These are phyloP conservation scores for Acropternis orthonyx DNA, from an alignment of 2,797 vertebrate genomes.

Conservation along the genomic window DNA sequence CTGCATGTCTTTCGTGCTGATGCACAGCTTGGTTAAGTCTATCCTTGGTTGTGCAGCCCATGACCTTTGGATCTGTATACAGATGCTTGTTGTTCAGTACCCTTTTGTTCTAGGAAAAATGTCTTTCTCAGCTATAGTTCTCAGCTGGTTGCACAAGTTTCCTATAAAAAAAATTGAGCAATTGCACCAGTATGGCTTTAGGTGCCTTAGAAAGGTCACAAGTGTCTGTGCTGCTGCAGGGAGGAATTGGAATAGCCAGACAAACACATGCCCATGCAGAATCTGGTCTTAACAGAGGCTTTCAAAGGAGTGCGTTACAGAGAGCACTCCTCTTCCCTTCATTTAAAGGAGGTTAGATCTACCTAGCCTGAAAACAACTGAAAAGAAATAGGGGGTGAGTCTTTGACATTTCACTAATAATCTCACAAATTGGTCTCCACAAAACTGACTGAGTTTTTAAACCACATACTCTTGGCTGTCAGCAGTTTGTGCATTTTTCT, in stretches of 20 bases:
- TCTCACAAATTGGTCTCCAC: neutral
- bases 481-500: neutral
- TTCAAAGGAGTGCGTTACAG: neutral
- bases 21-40: neutral
- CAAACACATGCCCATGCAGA: fast-evolving
- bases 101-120: constrained; percentile 55
- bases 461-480: neutral
- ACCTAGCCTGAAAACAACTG: neutral
- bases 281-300: neutral
- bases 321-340: neutral
- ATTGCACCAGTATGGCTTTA: neutral
- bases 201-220: neutral
- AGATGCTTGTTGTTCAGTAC: neutral
- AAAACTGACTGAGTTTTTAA: neutral
- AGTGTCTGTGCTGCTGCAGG: neutral
- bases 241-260: neutral
- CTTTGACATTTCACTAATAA: neutral
- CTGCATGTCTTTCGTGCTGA: neutral
- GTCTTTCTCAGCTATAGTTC: constrained; percentile 39
- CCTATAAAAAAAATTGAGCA: constrained; percentile 15
- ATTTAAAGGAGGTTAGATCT: neutral
- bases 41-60: neutral
- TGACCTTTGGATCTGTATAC: constrained; percentile 59
- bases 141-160: constrained; percentile 31
- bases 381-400: neutral